phyloP scores from a whole-genome alignment of 2,113 vertebrate species.

The Pelvicachromis taeniatus region DNA sequence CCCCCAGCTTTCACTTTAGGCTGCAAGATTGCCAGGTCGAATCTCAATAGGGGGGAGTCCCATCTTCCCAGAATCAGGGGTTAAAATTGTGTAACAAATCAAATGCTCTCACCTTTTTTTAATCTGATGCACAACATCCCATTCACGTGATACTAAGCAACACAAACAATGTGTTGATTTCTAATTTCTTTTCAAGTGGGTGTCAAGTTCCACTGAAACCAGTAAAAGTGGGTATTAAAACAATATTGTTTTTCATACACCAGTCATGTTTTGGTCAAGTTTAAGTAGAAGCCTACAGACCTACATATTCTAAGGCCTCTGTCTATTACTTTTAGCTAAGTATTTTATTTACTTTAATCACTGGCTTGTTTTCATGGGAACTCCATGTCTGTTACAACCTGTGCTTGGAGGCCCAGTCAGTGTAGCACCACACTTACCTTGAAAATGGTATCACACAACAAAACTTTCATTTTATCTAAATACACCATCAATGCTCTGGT shows the following conservation, averaged over 20 bases:
- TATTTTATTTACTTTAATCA: not conserved
- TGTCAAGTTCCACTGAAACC: not conserved
- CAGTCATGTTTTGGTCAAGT: not conserved
- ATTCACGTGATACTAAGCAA: not conserved
- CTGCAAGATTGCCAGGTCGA: conserved; percentile 33
- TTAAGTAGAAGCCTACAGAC: not conserved
- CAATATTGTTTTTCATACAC: not conserved
- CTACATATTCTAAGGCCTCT: not conserved
- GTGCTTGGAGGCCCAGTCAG: not conserved
- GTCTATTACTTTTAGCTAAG: not conserved
- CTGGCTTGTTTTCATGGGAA: not conserved
- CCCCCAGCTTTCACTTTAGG: conserved; percentile 42
- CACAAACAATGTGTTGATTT: not conserved
- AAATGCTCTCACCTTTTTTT: not conserved
- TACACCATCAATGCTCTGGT: not conserved
- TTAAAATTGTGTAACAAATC: conserved; percentile 2
- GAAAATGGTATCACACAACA: not conserved
- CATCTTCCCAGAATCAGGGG: not conserved
- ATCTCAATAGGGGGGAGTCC: conserved; percentile 23
- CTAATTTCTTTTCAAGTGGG: not conserved
- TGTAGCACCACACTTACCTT: not conserved
- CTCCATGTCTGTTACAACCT: not conserved
- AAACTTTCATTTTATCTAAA: not conserved
- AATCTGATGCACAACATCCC: not conserved
- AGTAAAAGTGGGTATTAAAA: not conserved